Conservation (phyloP, 2,113 vertebrate genomes). For the Pyrgilauda ruficollis region DNA sequence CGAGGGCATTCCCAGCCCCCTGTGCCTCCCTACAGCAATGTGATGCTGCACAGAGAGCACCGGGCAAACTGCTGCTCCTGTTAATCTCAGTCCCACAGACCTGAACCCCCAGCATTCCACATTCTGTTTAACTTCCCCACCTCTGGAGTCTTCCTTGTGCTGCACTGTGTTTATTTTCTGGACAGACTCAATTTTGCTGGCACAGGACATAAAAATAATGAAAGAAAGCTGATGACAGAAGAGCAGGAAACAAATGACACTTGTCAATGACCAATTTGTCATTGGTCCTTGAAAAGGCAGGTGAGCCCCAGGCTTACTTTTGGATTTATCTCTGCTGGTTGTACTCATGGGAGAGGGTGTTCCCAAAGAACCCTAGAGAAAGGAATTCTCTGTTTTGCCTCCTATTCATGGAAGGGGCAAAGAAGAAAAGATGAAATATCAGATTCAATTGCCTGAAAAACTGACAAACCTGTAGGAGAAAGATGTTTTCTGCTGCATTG, state of each 20-base stretch:
- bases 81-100: neutral
- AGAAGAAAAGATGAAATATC: neutral
- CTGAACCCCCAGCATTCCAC: neutral
- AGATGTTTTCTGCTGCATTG: neutral
- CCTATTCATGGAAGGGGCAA: neutral
- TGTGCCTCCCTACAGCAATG: neutral
- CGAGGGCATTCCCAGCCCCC: neutral
- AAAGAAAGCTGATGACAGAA: neutral
- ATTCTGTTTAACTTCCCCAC: neutral
- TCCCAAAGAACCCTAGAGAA: neutral
- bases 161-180: neutral
- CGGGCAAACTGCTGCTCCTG: neutral
- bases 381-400: neutral
- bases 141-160: neutral
- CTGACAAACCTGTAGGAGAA: neutral
- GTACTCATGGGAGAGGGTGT: neutral
- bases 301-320: neutral
- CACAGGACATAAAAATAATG: neutral
- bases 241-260: conserved; percentile 4
- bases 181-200: neutral
- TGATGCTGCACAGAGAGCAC: neutral
- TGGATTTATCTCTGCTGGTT: neutral
- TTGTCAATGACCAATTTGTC: neutral
- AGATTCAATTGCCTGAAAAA: neutral
- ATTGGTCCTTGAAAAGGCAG: conserved; percentile 21